These are phyloP conservation scores for Netelia melanura DNA, from an alignment of 2,888 invertebrate genomes.

Conservation along the genomic window DNA sequence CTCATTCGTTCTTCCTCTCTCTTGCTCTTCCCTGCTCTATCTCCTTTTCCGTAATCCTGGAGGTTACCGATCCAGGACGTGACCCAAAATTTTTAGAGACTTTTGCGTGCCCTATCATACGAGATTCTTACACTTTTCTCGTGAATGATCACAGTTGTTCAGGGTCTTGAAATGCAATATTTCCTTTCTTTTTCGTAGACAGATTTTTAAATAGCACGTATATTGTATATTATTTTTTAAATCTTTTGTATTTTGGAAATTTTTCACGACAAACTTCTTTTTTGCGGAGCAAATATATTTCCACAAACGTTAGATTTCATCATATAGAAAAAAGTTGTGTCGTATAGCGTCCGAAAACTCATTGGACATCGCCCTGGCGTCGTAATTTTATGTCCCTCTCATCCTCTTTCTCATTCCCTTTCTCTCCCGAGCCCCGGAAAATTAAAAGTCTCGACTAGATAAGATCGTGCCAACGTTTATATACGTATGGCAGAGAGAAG, in stretches of 20 bases:
- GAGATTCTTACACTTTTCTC: not conserved
- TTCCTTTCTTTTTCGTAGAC: not conserved
- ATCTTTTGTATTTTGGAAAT: not conserved
- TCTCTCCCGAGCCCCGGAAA: constrained; percentile 21
- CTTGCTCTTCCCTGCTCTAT: not conserved
- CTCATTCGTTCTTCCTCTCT: constrained; percentile 3
- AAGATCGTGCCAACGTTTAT: constrained; percentile 61
- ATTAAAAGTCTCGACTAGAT: constrained; percentile 67
- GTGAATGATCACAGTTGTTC: not conserved
- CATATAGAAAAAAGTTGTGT: constrained; percentile 10
- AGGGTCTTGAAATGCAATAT: not conserved
- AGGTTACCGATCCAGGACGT: constrained; percentile 65
- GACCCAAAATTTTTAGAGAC: constrained; percentile 66
- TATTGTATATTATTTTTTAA: too few species aligned
- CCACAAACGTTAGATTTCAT: constrained; percentile 1
- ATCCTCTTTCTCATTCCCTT: constrained; percentile 15
- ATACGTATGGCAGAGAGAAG: constrained; percentile 27
- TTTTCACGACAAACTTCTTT: not conserved
- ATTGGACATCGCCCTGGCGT: constrained; percentile 39
- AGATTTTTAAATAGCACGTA: too few species aligned
- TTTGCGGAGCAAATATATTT: not conserved
- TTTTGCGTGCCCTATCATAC: constrained; percentile 4
- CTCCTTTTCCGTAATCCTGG: constrained; percentile 41
- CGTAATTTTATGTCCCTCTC: constrained; percentile 49
- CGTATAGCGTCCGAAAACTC: constrained; percentile 34